These are phyloP conservation scores for Nysson spinosus DNA, from an alignment of 2,888 invertebrate species.

Conservation along the genomic window DNA sequence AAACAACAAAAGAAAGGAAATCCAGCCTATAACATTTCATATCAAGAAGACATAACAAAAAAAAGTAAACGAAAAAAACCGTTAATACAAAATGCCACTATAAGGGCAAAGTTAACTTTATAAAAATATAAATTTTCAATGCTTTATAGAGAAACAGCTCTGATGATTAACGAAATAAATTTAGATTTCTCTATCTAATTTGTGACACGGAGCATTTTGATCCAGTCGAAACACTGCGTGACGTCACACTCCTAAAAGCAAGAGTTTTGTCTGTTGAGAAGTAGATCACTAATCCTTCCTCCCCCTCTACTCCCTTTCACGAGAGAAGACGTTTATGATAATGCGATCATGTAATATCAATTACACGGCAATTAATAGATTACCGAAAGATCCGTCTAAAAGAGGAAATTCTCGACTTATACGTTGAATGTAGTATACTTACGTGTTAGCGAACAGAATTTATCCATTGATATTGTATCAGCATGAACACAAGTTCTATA, in stretches of 20 bases:
- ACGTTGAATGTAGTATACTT: conserved; percentile 34
- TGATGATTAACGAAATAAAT: conserved; percentile 32
- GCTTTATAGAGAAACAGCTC: conserved; percentile 24
- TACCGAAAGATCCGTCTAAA: background rate
- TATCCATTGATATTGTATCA: conserved; percentile 34
- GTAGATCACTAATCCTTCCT: conserved; percentile 14
- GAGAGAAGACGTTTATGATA: conserved; percentile 45
- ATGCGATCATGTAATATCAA: conserved; percentile 1
- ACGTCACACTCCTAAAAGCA: conserved; percentile 58
- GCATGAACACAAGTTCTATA: conserved; percentile 29
- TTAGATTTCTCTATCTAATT: conserved; percentile 44
- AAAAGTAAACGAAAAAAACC: conserved; percentile 17
- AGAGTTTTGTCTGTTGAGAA: conserved; percentile 38
- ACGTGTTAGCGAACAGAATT: conserved; percentile 37
- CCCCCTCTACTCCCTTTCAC: conserved; percentile 54
- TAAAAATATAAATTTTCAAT: conserved; percentile 37
- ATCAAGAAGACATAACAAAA: conserved; percentile 28
- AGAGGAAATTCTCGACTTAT: background rate
- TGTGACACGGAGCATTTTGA: conserved; percentile 59
- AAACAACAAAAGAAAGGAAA: conserved; percentile 23
- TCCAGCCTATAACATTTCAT: conserved; percentile 29
- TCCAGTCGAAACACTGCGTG: conserved; percentile 63
- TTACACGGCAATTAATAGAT: background rate
- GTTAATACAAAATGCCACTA: conserved; percentile 27
- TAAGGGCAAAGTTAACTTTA: conserved; percentile 36